Conservation (phyloP, 1,140 invertebrate species). For the Drosophila saltans region DNA sequence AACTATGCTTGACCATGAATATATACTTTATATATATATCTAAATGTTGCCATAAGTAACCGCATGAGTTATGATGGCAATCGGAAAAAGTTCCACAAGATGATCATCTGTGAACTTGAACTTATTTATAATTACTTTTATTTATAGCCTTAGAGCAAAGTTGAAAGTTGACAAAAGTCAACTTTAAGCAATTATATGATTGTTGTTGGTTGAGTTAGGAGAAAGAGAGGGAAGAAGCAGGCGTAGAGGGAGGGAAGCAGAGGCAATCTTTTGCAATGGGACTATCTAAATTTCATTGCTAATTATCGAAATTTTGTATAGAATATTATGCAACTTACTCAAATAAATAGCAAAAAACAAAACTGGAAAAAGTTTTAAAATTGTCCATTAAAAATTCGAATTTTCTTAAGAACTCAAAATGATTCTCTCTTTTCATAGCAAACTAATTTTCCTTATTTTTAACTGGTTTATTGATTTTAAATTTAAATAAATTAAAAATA, state of each 20-base stretch:
- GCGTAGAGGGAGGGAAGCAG: neutral
- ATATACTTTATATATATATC: neutral
- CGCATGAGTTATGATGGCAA: conserved; percentile 17
- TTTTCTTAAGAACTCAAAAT: too few species aligned
- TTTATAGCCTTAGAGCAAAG: conserved; percentile 44
- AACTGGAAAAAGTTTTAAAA: too few species aligned
- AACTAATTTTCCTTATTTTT: too few species aligned
- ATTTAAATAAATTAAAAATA: too few species aligned
- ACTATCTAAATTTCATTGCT: neutral
- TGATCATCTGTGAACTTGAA: conserved; percentile 45
- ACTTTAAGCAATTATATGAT: neutral
- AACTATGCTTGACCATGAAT: neutral
- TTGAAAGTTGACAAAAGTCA: conserved; percentile 3
- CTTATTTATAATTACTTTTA: conserved; percentile 68
- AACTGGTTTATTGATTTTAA: too few species aligned
- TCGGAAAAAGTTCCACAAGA: conserved; percentile 42
- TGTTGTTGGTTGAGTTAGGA: neutral
- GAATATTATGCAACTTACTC: neutral
- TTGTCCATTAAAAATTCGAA: too few species aligned
- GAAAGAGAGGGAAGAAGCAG: too few species aligned
- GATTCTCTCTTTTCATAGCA: too few species aligned
- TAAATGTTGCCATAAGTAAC: conserved; percentile 42
- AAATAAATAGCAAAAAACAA: too few species aligned
- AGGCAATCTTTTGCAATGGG: neutral
- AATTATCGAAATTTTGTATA: too few species aligned